phyloP scores from a whole-genome alignment of 2,113 vertebrate species.

The Hypomesus transpacificus region DNA sequence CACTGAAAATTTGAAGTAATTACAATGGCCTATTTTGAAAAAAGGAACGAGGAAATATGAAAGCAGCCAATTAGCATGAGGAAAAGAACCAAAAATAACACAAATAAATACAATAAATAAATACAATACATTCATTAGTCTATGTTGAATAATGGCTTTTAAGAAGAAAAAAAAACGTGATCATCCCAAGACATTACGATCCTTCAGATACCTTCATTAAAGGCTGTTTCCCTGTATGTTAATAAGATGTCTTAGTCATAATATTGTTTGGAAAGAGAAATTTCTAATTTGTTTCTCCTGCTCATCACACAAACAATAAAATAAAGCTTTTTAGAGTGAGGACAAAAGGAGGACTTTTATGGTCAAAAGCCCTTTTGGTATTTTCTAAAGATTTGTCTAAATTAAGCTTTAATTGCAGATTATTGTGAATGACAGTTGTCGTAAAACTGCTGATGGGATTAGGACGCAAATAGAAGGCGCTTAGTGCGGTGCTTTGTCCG shows the following conservation, averaged over 20 bases:
- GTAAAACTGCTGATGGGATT: neutral
- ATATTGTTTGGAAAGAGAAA: slow-evolving; percentile 66
- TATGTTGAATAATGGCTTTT: slow-evolving; percentile 75
- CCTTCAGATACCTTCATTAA: slow-evolving; percentile 77
- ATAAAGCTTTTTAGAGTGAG: slow-evolving; percentile 29
- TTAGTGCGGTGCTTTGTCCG: neutral
- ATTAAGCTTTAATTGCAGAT: neutral
- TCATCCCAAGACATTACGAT: slow-evolving; percentile 74
- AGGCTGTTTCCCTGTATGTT: slow-evolving; percentile 68
- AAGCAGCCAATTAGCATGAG: slow-evolving; percentile 75
- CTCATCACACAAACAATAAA: slow-evolving; percentile 44
- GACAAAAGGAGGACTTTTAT: slow-evolving; percentile 14
- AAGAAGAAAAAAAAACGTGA: slow-evolving; percentile 65
- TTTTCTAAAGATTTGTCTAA: neutral
- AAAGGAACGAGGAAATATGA: slow-evolving; percentile 62
- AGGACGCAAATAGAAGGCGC: neutral
- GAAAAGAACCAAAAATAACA: slow-evolving; percentile 73
- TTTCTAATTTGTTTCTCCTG: slow-evolving; percentile 61
- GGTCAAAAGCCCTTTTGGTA: neutral
- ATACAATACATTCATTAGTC: slow-evolving; percentile 76
- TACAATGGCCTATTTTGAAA: slow-evolving; percentile 72
- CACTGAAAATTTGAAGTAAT: slow-evolving; percentile 65
- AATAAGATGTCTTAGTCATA: slow-evolving; percentile 75
- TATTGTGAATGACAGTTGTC: neutral
- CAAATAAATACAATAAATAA: slow-evolving; percentile 75